These are phyloP conservation scores for Microchrysa polita DNA, from an alignment of 2,888 invertebrate genomes.

Conservation along the genomic window DNA sequence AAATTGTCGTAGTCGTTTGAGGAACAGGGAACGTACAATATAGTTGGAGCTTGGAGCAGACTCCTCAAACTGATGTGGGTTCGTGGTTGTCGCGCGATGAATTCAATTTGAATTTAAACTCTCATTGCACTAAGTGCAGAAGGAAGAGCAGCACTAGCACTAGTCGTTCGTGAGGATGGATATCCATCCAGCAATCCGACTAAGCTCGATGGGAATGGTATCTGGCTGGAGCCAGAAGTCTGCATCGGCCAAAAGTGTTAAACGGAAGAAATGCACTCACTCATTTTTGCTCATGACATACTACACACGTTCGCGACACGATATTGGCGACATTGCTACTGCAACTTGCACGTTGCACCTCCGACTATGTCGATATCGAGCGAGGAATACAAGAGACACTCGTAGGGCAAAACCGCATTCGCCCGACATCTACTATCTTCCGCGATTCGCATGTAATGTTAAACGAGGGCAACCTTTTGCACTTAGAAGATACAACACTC, in stretches of 20 bases:
- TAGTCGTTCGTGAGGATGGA: not conserved
- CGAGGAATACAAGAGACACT: too few relatives aligned
- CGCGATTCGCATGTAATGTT: too few relatives aligned
- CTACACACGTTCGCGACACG: conserved; percentile 10
- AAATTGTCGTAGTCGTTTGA: conserved; percentile 18
- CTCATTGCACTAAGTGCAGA: not conserved
- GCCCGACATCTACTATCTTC: too few relatives aligned
- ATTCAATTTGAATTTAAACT: conserved; percentile 18
- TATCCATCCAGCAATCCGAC: not conserved
- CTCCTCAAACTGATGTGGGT: too few relatives aligned
- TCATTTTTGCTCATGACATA: not conserved
- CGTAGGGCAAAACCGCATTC: too few relatives aligned
- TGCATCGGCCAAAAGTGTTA: conserved; percentile 11
- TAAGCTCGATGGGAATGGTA: too few relatives aligned
- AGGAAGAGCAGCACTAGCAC: too few relatives aligned
- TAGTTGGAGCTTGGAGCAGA: not conserved
- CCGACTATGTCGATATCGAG: too few relatives aligned
- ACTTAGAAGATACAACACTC: too few relatives aligned
- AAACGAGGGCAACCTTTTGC: too few relatives aligned
- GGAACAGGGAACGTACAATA: too few relatives aligned
- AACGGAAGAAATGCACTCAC: conserved; percentile 25
- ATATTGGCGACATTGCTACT: conserved; percentile 20
- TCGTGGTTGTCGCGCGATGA: conserved; percentile 1
- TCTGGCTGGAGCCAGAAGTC: not conserved
- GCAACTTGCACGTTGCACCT: not conserved